Base-by-base conservation (phyloP, 2,888 invertebrate species). In the Calliopum simillimum region DNA sequence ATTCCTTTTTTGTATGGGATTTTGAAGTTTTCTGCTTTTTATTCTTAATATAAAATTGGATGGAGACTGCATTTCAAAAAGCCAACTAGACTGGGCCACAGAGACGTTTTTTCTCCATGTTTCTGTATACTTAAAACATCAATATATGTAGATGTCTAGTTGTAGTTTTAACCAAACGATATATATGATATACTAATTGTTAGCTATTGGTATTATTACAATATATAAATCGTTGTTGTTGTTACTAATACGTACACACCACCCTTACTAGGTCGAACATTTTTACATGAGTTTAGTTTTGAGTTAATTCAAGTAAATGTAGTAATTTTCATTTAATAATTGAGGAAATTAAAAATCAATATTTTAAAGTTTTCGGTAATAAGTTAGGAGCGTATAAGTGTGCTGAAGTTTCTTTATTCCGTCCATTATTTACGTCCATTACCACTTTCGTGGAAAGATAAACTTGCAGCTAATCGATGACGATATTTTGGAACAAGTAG, bases 361-460 rank as follows among this genome's bases (percentile, higher is more conserved):
- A 6, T 53, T 4, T 21, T 21, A 19, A 53, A 21, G 53, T 53
- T 53, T 53, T 53, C 12, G 6, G 23, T 1, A 12, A 53, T 11
- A 12, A 11, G 4, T 19, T 53, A 2, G 53, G 53, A 4, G 16
- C 2, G 12, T 53, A 2, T 21, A 53, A 53, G 1, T 1, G 3
- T 6, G 23, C 3, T 53, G 23, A 5, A 12, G 12, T 53, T 53
- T 19, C 16, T 1, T 53, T 53, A 53, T 19, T 53, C 3, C 19
- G 19, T 3, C 68, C 68, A 51, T 33, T 61, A 25, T 61, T 47
- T 49, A 41, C 2, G 59, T 4, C 43, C 59, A 13, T 14, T 59
- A 4, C 59, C 59, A 43, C 14, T 59, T 3, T 25, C 59, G n/a
- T 59, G 59, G 59, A 59, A 14, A 59, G 59, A 59, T n/a, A 59